A percentile compares a stretch with the other conserved stretches of the same genome.
These are phyloP conservation scores for Chelonus formosanus DNA, from an alignment of 2,888 invertebrate species.

Conservation along the genomic window DNA sequence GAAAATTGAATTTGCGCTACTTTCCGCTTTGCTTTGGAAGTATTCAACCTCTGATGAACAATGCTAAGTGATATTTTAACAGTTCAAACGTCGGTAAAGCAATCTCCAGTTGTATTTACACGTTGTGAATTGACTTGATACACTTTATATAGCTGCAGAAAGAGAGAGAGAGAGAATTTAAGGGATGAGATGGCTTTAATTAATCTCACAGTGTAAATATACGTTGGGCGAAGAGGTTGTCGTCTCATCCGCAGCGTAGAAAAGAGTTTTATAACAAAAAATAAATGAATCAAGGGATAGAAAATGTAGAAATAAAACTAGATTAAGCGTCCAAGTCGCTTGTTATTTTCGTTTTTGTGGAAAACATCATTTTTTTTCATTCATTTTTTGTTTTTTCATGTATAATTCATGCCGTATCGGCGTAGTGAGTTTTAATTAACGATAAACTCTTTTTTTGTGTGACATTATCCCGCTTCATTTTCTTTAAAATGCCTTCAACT, in stretches of 20 bases:
- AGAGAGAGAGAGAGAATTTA: not conserved
- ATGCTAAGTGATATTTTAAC: conserved; percentile 17
- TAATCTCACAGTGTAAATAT: conserved; percentile 46
- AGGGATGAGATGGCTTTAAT: conserved; percentile 41
- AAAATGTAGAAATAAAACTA: conserved; percentile 4
- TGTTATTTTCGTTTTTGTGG: conserved; percentile 23
- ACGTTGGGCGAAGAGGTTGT: conserved; percentile 14
- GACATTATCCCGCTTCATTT: conserved; percentile 7
- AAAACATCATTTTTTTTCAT: conserved; percentile 25
- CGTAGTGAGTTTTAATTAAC: conserved; percentile 22
- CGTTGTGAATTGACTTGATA: conserved; percentile 10
- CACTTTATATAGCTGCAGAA: conserved; percentile 3
- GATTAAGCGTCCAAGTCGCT: conserved; percentile 9
- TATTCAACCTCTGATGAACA: conserved; percentile 6
- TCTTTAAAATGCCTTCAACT: conserved; percentile 9
- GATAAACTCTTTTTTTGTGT: conserved; percentile 7
- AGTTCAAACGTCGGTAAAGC: conserved; percentile 15
- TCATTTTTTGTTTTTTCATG: conserved; percentile 23
- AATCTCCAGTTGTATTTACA: conserved; percentile 30
- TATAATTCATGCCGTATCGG: conserved; percentile 22
- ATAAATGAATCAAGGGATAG: not conserved
- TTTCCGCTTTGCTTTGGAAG: too few species aligned
- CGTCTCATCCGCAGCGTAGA: conserved; percentile 7
- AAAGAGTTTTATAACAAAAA: conserved; percentile 9
- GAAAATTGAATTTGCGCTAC: too few species aligned